Base-by-base conservation (phyloP, 2,113 vertebrate genomes). In the Fulica atra region DNA sequence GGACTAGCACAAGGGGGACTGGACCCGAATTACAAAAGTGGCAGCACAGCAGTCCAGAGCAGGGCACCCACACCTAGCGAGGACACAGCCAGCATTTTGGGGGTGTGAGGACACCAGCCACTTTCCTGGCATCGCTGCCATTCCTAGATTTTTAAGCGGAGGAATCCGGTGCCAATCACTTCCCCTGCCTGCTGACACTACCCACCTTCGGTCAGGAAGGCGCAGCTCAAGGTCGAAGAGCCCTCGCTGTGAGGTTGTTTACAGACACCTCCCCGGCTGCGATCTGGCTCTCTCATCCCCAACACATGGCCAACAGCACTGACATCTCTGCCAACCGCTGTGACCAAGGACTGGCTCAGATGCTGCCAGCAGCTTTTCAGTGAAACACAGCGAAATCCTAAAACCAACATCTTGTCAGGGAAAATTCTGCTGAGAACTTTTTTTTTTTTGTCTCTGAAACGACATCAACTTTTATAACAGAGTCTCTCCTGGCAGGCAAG, bases 341-440 rank as follows among this genome's bases (percentile, higher is more conserved):
- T 19, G 91, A 94, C 88, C 76, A 24, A 95, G 46, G 35, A 38
- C 79, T 83, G 76, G 74, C 91, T 93, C 2, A 0, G 64, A 86
- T 61, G 70, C 38, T 86, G 29, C 17, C 59, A 63, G 88, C 92
- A 78, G 63, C 42, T 94, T 87, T 69, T 79, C 94, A 85, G 68
- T 23, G 11, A 89, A 97, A 96, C 50, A 71, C 61, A 94, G 71
- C 16, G 12, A 96, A 95, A 91, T 66, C 36, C 87, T 77, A 46
- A 86, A 86, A 86, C 65, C 81, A 78, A 53, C 25, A 2, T 81
- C 76, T 18, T 59, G 23, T 72, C 53, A 57, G 60, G 59, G 51
- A 83, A 76, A 54, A 85, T 88, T 91, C 8, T 78, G 90, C 92
- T 86, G 90, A 89, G 79, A 68, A 76, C 72, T 92, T 46, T 46